Evolutionary conservation across 2,888 invertebrate genomes (phyloP).

Genomic region (Agrochola litura): DNA sequence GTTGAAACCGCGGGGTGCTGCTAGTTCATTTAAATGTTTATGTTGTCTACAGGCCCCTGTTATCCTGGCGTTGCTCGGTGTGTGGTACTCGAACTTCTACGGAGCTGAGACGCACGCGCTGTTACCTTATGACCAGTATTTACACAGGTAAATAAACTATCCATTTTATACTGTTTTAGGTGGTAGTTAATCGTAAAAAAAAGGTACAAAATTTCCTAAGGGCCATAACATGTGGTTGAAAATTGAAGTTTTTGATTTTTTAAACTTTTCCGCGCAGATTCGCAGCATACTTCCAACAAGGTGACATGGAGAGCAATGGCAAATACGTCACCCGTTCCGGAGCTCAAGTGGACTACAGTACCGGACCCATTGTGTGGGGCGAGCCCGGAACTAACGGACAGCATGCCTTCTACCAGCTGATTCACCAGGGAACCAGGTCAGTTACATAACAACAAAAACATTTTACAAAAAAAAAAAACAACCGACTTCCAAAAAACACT

Average conservation of each 20-base stretch:
- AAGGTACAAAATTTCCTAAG: too few species aligned
- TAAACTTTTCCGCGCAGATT: conserved; percentile 87
- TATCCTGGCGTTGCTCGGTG: conserved; percentile 96
- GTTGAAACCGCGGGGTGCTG: too few species aligned
- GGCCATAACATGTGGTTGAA: too few species aligned
- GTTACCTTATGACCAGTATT: conserved; percentile 99
- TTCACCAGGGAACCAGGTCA: conserved; percentile 95
- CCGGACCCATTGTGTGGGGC: conserved; percentile 98
- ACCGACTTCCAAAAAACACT: too few species aligned
- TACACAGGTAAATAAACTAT: conserved; percentile 92
- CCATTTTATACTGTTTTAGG: too few species aligned
- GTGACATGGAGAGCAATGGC: conserved; percentile 99
- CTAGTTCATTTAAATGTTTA: background rate
- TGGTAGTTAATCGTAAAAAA: too few species aligned
- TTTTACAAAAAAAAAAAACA: background rate
- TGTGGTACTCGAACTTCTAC: conserved; percentile 99
- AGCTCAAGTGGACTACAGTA: conserved; percentile 90
- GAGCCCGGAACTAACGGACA: conserved; percentile 99
- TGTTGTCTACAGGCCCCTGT: conserved; percentile 94
- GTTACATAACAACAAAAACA: background rate
- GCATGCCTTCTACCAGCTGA: conserved; percentile 99
- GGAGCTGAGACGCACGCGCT: conserved; percentile 98
- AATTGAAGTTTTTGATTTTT: too few species aligned
- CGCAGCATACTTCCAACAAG: conserved; percentile 99
- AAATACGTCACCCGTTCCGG: conserved; percentile 96